phyloP scores from a whole-genome alignment of 2,888 invertebrate species.

The Arenicola marina region DNA sequence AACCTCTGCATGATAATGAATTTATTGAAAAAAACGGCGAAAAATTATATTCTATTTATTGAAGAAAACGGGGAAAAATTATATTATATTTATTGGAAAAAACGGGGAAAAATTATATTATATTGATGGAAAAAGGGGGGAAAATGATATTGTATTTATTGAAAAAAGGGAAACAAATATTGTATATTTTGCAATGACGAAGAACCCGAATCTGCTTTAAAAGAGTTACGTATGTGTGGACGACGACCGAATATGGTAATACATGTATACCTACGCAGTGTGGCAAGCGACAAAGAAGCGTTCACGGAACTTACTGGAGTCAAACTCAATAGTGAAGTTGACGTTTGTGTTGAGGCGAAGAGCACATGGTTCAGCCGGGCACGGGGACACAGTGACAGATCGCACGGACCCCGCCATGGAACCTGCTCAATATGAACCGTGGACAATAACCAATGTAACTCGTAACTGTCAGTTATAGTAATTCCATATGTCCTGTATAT shows the following conservation, averaged over 20 bases:
- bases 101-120: no score
- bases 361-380: slow-evolving; percentile 9
- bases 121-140: no score
- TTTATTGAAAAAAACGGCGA: neutral
- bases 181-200: no score
- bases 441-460: no score
- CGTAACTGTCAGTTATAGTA: neutral
- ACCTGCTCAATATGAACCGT: slow-evolving; percentile 3
- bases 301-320: neutral
- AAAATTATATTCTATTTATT: neutral
- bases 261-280: no score
- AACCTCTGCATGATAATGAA: neutral
- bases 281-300: neutral
- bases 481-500: neutral
- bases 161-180: no score
- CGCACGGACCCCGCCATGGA: neutral
- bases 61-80: no score
- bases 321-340: neutral
- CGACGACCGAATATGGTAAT: no score
- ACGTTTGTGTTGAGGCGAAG: neutral
- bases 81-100: no score
- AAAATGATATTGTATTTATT: no score
- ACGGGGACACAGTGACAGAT: slow-evolving; percentile 3
- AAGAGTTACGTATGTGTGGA: no score
- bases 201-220: no score